Conservation (phyloP, 1,140 invertebrate species). For the Drosophila leontia region DNA sequence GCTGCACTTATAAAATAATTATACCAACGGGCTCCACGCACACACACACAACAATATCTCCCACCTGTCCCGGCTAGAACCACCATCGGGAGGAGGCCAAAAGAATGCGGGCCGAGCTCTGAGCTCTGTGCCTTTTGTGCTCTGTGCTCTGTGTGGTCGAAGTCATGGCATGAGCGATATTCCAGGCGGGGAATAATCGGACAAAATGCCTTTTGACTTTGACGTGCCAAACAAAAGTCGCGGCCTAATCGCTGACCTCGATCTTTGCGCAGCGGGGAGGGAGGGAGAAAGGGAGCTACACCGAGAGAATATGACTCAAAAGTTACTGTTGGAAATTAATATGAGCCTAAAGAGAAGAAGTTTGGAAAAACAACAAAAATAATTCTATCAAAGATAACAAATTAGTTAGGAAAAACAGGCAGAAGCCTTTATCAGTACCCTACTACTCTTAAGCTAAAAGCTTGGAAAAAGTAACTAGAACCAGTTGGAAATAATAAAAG, state of each 20-base stretch:
- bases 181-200: conserved; percentile 59
- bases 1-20: conserved; percentile 83
- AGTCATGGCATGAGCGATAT: conserved; percentile 18
- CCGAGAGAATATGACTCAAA: not conserved
- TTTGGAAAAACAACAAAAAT: not conserved
- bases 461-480: too few relatives aligned
- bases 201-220: conserved; percentile 77
- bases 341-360: fast-evolving
- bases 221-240: conserved; percentile 64
- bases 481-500: too few relatives aligned
- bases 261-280: conserved; percentile 47
- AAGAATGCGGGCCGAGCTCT: conserved; percentile 42
- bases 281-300: conserved; percentile 36
- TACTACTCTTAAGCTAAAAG: too few relatives aligned
- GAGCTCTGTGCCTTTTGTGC: conserved; percentile 10
- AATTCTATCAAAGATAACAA: not conserved
- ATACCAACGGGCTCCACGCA: conserved; percentile 30
- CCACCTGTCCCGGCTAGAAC: conserved; percentile 54
- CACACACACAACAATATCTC: not conserved
- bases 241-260: conserved; percentile 76
- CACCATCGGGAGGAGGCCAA: conserved; percentile 24
- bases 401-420: too few relatives aligned
- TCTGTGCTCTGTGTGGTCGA: conserved; percentile 32
- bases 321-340: not conserved
- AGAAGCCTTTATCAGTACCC: too few relatives aligned